Evolutionary conservation across 1,140 invertebrate species (phyloP).

Genomic region (Laupala kohalensis): DNA sequence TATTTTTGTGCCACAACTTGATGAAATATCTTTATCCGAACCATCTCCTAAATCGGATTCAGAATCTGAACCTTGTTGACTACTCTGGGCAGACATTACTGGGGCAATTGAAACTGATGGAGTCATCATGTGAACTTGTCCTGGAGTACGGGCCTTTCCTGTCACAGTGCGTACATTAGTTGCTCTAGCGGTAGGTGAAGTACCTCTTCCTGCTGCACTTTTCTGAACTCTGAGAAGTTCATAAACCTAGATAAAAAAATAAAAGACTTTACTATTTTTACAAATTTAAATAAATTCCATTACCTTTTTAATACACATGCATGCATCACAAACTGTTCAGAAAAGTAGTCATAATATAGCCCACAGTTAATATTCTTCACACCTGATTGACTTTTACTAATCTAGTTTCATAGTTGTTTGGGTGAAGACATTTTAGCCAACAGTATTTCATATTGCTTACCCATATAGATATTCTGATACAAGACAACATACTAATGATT

Average conservation of each 20-base stretch:
- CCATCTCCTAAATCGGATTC: slow-evolving; percentile 29
- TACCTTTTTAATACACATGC: no score
- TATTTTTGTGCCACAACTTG: slow-evolving; percentile 26
- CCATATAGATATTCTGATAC: no score
- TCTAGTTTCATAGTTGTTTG: no score
- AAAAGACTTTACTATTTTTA: no score
- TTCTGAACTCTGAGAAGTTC: slow-evolving; percentile 29
- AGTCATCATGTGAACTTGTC: slow-evolving; percentile 27
- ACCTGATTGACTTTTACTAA: no score
- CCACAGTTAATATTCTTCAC: no score
- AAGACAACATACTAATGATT: no score
- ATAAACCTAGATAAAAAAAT: slow-evolving; percentile 23
- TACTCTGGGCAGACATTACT: slow-evolving; percentile 27
- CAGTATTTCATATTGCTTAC: no score
- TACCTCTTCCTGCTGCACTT: slow-evolving; percentile 23
- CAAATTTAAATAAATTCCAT: no score
- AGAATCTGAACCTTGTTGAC: slow-evolving; percentile 29
- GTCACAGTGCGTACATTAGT: slow-evolving; percentile 9
- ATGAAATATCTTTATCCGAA: slow-evolving; percentile 26
- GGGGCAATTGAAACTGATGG: slow-evolving; percentile 39
- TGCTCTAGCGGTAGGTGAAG: slow-evolving; percentile 21
- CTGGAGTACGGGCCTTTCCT: slow-evolving; percentile 12
- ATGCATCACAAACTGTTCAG: no score
- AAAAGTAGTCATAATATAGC: no score
- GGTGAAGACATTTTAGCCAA: no score